Evolutionary conservation across 2,113 vertebrate species (phyloP).

Genomic region (Hemiprocne comata): DNA sequence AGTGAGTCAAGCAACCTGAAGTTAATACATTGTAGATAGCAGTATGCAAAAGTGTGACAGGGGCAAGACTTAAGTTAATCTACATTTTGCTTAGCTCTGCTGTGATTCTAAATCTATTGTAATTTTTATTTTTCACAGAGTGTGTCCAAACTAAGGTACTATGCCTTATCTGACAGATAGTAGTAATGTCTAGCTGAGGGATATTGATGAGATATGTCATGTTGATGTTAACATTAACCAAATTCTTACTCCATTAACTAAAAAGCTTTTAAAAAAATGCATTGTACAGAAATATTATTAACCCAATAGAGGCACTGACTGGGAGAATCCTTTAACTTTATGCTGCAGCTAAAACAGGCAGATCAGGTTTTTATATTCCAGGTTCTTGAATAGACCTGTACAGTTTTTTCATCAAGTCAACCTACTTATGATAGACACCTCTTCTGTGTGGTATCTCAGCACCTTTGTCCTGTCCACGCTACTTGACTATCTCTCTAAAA

Average conservation of each 20-base stretch:
- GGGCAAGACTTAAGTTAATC: not conserved
- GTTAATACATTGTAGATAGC: not conserved
- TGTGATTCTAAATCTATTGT: not conserved
- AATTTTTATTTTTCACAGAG: not conserved
- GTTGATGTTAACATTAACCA: not conserved
- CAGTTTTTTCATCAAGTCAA: not conserved
- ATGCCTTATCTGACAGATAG: not conserved
- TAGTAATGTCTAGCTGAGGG: not conserved
- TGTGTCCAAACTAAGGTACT: not conserved
- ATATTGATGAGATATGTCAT: not conserved
- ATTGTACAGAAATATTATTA: not conserved
- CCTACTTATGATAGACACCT: not conserved
- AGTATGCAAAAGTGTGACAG: not conserved
- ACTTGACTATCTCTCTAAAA: not conserved
- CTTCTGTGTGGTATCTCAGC: not conserved
- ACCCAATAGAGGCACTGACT: not conserved
- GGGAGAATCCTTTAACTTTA: not conserved
- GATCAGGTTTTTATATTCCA: not conserved
- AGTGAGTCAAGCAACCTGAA: not conserved
- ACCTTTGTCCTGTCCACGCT: not conserved
- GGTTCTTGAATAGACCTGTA: not conserved
- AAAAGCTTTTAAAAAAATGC: not conserved
- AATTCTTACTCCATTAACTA: not conserved
- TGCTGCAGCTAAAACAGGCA: not conserved
- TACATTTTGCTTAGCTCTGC: not conserved